phyloP scores from a whole-genome alignment of 2,113 vertebrate genomes.

The Petroica traversi region DNA sequence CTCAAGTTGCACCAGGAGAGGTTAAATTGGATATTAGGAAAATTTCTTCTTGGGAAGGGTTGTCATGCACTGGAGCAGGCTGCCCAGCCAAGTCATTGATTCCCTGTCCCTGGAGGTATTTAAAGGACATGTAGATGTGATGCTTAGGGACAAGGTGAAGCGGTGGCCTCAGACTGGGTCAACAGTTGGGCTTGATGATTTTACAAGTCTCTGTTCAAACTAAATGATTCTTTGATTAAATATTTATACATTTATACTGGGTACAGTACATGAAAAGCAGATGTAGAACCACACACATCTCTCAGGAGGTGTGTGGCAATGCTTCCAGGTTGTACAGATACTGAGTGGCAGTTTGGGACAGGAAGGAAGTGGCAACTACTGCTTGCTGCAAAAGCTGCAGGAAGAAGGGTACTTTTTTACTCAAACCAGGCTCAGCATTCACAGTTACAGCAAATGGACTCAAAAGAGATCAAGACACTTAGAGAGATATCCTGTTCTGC shows the following conservation, averaged over 20 bases:
- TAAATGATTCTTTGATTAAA: background rate
- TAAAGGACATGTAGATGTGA: background rate
- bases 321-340: background rate
- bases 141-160: background rate
- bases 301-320: background rate
- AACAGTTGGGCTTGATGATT: background rate
- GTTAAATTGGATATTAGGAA: background rate
- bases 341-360: background rate
- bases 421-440: background rate
- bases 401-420: background rate
- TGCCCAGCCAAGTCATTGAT: background rate
- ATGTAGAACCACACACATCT: background rate
- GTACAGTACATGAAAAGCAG: background rate
- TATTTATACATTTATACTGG: background rate
- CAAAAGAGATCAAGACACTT: background rate
- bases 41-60: background rate
- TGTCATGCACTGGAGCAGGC: background rate
- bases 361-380: conserved; percentile 42
- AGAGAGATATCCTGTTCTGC: background rate
- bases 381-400: background rate
- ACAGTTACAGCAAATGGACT: background rate
- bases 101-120: background rate
- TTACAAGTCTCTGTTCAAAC: background rate
- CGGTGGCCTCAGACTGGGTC: rapidly evolving
- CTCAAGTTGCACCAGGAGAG: background rate